These are phyloP conservation scores for Tetanocera ferruginea DNA, from an alignment of 2,888 invertebrate genomes.

Conservation along the genomic window DNA sequence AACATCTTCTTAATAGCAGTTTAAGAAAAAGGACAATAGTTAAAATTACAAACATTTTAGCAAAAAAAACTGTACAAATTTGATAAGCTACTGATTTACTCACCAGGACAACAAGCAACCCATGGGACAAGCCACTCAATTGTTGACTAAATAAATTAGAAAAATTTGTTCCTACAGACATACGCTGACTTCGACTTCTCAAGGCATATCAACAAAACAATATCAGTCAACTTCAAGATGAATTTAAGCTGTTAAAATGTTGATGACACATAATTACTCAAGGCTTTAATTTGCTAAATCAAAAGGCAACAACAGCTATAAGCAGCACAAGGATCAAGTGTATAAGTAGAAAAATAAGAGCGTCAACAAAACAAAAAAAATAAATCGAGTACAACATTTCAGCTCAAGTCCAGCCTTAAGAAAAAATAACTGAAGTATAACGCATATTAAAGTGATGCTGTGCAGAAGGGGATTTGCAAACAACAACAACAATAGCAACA, in stretches of 20 bases:
- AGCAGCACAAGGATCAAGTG: background rate
- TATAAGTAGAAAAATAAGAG: background rate
- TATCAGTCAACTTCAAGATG: background rate
- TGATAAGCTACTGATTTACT: conserved; percentile 1
- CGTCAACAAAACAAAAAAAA: background rate
- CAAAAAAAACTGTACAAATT: background rate
- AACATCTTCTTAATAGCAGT: background rate
- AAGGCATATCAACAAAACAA: conserved; percentile 34
- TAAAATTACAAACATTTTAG: too few species aligned
- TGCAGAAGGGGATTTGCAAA: background rate
- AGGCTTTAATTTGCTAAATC: conserved; percentile 31
- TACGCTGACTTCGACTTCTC: background rate
- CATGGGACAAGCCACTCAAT: conserved; percentile 9
- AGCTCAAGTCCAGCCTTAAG: background rate
- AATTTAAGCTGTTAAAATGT: conserved; percentile 30
- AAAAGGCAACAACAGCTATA: conserved; percentile 3
- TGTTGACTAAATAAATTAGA: conserved; percentile 1
- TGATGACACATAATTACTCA: conserved; percentile 33
- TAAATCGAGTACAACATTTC: background rate
- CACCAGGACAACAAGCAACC: background rate
- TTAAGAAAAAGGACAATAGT: too few species aligned
- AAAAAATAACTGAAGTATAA: background rate
- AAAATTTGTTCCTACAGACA: background rate
- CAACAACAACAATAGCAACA: conserved; percentile 1
- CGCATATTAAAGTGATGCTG: conserved; percentile 12